These are phyloP conservation scores for Cecidostiba fungosa DNA, from an alignment of 2,888 invertebrate species.

Conservation along the genomic window DNA sequence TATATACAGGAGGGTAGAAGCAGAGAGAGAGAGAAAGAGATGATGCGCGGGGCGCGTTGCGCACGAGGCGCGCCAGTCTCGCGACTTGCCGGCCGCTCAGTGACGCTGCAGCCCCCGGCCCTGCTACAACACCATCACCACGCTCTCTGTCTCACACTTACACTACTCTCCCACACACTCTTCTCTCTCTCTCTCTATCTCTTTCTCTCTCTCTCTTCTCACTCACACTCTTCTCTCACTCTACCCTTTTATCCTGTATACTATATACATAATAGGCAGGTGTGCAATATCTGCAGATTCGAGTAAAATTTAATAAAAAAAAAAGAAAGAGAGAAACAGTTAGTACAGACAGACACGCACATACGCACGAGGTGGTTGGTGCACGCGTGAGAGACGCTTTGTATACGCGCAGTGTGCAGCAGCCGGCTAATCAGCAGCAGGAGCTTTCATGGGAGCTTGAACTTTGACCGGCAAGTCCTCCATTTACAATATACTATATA, in stretches of 20 bases:
- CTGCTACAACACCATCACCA: constrained; percentile 77
- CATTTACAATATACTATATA: not conserved
- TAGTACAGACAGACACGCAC: not conserved
- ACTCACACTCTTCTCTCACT: not conserved
- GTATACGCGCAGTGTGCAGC: constrained; percentile 21
- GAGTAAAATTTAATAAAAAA: constrained; percentile 3
- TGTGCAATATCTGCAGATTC: not conserved
- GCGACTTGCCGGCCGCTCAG: constrained; percentile 72
- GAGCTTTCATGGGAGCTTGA: constrained; percentile 9
- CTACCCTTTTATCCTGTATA: not conserved
- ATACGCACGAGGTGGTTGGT: not conserved
- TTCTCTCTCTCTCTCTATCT: constrained; percentile 65
- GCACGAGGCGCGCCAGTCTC: constrained; percentile 70
- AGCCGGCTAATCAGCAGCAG: constrained; percentile 5
- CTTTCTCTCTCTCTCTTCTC: constrained; percentile 62
- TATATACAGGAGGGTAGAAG: not conserved
- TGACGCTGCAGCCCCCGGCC: constrained; percentile 80
- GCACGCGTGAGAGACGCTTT: constrained; percentile 4
- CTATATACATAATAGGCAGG: not conserved
- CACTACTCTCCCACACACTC: constrained; percentile 73
- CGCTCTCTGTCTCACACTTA: constrained; percentile 67
- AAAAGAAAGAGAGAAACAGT: not conserved
- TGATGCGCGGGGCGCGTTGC: constrained; percentile 64
- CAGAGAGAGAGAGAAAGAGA: not conserved
- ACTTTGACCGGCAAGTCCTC: not conserved